Conservation (phyloP, 2,888 invertebrate genomes). For the Caenorhabditis zanzibari region DNA sequence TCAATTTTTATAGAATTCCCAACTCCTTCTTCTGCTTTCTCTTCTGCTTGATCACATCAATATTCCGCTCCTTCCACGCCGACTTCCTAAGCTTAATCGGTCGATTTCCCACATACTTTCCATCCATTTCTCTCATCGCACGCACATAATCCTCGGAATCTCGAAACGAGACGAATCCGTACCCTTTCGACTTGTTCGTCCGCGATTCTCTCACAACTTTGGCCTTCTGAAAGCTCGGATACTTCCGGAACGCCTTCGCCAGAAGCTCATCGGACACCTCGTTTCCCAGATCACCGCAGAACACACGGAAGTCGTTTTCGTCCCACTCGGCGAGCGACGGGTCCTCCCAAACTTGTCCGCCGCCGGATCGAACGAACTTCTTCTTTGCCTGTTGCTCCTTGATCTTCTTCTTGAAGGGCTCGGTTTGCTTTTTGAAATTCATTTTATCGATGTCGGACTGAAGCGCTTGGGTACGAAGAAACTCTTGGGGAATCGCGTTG, state of each 20-base stretch:
- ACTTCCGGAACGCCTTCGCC: slow-evolving; percentile 92
- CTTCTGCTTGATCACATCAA: slow-evolving; percentile 95
- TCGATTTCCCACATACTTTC: slow-evolving; percentile 97
- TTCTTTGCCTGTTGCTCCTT: slow-evolving; percentile 82
- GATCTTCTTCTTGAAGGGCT: slow-evolving; percentile 65
- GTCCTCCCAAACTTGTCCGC: slow-evolving; percentile 92
- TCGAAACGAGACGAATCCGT: slow-evolving; percentile 98
- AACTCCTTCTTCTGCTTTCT: slow-evolving; percentile 95
- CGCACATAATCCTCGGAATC: slow-evolving; percentile 90
- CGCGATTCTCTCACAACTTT: slow-evolving; percentile 97
- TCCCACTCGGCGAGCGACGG: slow-evolving; percentile 95
- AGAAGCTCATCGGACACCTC: slow-evolving; percentile 97
- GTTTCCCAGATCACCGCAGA: slow-evolving; percentile 99
- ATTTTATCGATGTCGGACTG: slow-evolving; percentile 80
- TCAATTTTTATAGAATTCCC: slow-evolving; percentile 77
- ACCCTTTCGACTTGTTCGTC: slow-evolving; percentile 98
- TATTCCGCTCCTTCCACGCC: slow-evolving; percentile 92
- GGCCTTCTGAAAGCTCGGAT: slow-evolving; percentile 93
- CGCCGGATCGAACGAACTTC: slow-evolving; percentile 80
- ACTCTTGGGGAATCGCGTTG: slow-evolving; percentile 51
- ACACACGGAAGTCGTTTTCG: slow-evolving; percentile 96
- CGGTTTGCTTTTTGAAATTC: slow-evolving; percentile 76
- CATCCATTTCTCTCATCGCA: slow-evolving; percentile 99
- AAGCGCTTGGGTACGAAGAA: slow-evolving; percentile 63
- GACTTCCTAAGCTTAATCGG: slow-evolving; percentile 98